Base-by-base conservation (phyloP, 1,140 invertebrate species). In the Drosophila triauraria region DNA sequence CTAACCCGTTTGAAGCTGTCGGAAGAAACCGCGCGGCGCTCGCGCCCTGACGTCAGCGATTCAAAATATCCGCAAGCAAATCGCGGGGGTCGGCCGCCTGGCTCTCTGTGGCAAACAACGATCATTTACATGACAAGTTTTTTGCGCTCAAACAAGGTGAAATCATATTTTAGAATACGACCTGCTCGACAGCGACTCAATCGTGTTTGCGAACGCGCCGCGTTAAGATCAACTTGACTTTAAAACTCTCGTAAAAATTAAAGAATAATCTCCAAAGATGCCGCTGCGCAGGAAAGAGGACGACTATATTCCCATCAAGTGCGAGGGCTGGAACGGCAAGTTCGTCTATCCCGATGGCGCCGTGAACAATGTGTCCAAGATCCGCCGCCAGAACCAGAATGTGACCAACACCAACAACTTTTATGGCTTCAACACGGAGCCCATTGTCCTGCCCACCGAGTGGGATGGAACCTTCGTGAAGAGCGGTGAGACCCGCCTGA, bases 291-390 rank as follows among this genome's bases (percentile, higher is more conserved):
- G 76, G 60, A 91, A 88, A 65, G 76, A 91, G 38, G 92, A 93
- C 3, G 92, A 93, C 3, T 93, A 93, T 40, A 93, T 93, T 56
- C 92, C 91, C 70, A 93, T 93, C 46, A 93, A 93, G 61, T 86
- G 82, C 42, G 92, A 93, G 56, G 92, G 92, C n/a, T 93, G 92
- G 92, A 86, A 93, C 51, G 92, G 92, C 9, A 93, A 92, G 59
- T 93, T 93, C 17, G 50, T 78, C 1, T 93, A 92, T 71, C 74
- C 71, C 15, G 71, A 90, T 9, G 91, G 91, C 0, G 67, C 91
- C 7, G 78, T 91, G 0, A 92, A 92, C 44, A 91, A 92, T 50
- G 91, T 92, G 9, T 91, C 92, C 7, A 92, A 92, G 62, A 80
- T 91, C 13, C 91, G 91, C 0, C 91, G 87, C 17, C 77, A 92